Percentiles rank a stretch among this genome's conserved stretches.
Conservation (phyloP, 2,113 vertebrate genomes). For the Ammodytes dubius region DNA sequence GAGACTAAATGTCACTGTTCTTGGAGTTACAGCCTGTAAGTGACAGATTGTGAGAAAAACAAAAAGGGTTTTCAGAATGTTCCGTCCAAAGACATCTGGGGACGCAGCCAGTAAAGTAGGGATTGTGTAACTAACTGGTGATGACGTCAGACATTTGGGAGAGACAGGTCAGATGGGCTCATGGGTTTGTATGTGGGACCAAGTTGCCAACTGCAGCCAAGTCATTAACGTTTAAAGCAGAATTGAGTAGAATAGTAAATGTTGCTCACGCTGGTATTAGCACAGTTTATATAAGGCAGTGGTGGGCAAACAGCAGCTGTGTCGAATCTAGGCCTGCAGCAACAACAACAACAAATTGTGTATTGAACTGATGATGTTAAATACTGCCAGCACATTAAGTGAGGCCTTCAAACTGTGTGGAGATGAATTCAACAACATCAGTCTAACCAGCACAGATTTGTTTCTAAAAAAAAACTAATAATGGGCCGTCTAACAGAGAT, state of each 20-base stretch:
- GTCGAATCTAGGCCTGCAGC: neutral
- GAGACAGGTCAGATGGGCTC: slow-evolving; percentile 28
- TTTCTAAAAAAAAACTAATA: neutral
- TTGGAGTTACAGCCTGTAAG: slow-evolving; percentile 6
- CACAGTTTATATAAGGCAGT: neutral
- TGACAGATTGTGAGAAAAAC: slow-evolving; percentile 21
- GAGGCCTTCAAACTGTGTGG: neutral
- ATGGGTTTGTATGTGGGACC: neutral
- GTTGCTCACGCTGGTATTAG: neutral
- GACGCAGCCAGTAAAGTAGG: slow-evolving; percentile 2
- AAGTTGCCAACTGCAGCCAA: neutral
- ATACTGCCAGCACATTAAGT: neutral
- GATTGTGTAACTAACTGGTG: slow-evolving; percentile 3
- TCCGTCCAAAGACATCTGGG: slow-evolving; percentile 32
- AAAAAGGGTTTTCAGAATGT: slow-evolving; percentile 1
- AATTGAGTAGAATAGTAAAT: neutral
- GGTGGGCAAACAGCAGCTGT: neutral
- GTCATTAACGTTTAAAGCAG: neutral
- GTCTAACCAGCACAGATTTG: neutral
- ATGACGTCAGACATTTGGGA: slow-evolving; percentile 31
- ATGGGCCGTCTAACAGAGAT: neutral
- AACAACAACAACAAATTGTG: neutral
- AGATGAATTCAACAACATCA: neutral
- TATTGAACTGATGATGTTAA: neutral
- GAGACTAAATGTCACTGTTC: slow-evolving; percentile 22